These are phyloP conservation scores for Hemaris fuciformis DNA, from an alignment of 2,888 invertebrate species.

Conservation along the genomic window DNA sequence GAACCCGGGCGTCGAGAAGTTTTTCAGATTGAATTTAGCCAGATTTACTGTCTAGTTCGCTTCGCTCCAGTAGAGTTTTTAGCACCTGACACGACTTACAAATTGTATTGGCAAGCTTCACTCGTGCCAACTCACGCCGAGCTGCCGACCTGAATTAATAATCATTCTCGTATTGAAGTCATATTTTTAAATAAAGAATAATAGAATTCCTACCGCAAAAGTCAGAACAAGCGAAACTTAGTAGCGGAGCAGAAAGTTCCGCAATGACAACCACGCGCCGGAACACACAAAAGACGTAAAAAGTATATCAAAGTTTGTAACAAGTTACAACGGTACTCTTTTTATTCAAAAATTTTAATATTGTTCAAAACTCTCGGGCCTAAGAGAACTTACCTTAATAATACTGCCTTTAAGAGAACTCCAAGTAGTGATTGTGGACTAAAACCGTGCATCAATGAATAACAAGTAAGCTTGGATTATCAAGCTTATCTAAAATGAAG, in stretches of 20 bases:
- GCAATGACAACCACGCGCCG: neutral
- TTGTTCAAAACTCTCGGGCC: neutral
- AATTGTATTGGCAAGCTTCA: conserved; percentile 59
- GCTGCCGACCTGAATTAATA: conserved; percentile 46
- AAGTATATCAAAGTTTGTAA: neutral
- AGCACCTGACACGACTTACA: conserved; percentile 73
- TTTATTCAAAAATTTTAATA: neutral
- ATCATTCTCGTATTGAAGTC: conserved; percentile 29
- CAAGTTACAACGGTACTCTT: neutral
- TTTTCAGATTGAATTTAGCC: conserved; percentile 63
- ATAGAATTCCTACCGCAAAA: neutral
- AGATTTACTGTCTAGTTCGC: conserved; percentile 60
- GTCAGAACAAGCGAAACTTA: neutral
- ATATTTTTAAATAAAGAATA: conserved; percentile 5
- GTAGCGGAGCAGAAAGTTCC: neutral
- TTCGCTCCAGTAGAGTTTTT: conserved; percentile 57
- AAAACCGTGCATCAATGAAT: neutral
- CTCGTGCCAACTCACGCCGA: conserved; percentile 36
- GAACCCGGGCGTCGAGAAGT: conserved; percentile 42
- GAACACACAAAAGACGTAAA: neutral
- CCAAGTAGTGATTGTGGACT: neutral
- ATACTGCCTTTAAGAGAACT: neutral
- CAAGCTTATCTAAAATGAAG: neutral
- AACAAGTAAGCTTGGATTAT: neutral
- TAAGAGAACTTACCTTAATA: neutral